Evolutionary conservation across 2,888 invertebrate genomes (phyloP).

Genomic region (Pristionchus japonicus): DNA sequence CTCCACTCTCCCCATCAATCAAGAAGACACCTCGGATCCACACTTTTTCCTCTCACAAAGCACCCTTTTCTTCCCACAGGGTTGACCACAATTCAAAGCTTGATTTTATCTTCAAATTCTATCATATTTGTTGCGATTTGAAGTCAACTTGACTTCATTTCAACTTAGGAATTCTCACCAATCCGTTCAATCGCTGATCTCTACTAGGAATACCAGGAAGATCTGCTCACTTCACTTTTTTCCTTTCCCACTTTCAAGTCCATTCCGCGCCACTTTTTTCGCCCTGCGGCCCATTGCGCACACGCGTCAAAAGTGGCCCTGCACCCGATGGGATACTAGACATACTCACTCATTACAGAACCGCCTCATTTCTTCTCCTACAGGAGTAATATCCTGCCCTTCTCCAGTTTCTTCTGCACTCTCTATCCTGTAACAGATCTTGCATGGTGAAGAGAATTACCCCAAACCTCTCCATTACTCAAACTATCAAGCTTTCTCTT

Average conservation of each 20-base stretch:
- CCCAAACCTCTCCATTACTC: too few species aligned
- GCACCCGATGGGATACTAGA: not conserved
- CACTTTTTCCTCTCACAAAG: not conserved
- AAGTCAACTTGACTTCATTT: not conserved
- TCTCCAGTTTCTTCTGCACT: too few species aligned
- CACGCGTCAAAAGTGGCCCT: not conserved
- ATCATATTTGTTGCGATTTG: too few species aligned
- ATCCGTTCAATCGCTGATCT: not conserved
- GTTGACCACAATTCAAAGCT: not conserved
- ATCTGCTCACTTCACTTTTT: not conserved
- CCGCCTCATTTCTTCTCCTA: too few species aligned
- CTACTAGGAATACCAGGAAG: not conserved
- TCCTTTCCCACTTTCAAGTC: not conserved
- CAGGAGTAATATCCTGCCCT: too few species aligned
- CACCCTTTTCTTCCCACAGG: not conserved
- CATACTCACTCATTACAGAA: not conserved
- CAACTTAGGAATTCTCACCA: not conserved
- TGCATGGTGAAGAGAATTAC: too few species aligned
- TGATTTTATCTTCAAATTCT: too few species aligned
- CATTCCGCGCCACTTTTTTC: not conserved
- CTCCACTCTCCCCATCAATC: not conserved
- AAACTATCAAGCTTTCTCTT: too few species aligned
- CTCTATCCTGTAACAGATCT: too few species aligned
- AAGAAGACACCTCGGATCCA: not conserved
- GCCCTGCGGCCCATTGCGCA: slow-evolving; percentile 3